A percentile compares a stretch with the other conserved stretches of the same genome.
These are phyloP conservation scores for Parazoanthus darwini DNA, from an alignment of 92 coral and sea anemone species.

Conservation along the genomic window DNA sequence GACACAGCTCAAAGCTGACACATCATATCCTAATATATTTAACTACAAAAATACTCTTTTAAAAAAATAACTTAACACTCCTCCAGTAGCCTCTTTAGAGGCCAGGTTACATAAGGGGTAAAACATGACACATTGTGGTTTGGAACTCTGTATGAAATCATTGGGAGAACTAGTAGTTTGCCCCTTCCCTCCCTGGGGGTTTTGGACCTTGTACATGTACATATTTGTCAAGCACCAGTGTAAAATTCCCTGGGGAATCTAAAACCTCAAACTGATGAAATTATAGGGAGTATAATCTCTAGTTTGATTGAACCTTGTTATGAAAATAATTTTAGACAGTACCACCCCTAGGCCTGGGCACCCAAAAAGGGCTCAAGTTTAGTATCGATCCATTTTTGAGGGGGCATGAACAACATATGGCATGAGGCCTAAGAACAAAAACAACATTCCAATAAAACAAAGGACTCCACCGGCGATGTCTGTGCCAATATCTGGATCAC, in stretches of 20 bases:
- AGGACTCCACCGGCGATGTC: constrained; percentile 30
- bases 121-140: too few relatives aligned
- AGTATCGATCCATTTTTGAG: not conserved
- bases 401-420: constrained; percentile 12
- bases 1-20: not conserved
- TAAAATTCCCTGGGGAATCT: too few relatives aligned
- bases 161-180: too few relatives aligned
- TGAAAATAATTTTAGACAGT: too few relatives aligned
- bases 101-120: not conserved
- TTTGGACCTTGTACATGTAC: too few relatives aligned
- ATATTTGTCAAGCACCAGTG: too few relatives aligned
- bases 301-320: too few relatives aligned
- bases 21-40: not conserved
- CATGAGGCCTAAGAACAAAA: not conserved
- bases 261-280: too few relatives aligned
- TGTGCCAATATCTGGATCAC: constrained; percentile 21
- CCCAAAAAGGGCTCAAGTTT: not conserved
- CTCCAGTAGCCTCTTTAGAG: not conserved
- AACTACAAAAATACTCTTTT: not conserved
- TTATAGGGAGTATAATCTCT: too few relatives aligned
- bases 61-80: too few relatives aligned
- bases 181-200: too few relatives aligned
- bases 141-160: too few relatives aligned
- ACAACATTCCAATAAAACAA: constrained; percentile 22
- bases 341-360: not conserved